Percentiles rank a stretch among this genome's conserved stretches.
phyloP scores from a whole-genome alignment of 2,797 vertebrate genomes.

The Alauda arvensis region DNA sequence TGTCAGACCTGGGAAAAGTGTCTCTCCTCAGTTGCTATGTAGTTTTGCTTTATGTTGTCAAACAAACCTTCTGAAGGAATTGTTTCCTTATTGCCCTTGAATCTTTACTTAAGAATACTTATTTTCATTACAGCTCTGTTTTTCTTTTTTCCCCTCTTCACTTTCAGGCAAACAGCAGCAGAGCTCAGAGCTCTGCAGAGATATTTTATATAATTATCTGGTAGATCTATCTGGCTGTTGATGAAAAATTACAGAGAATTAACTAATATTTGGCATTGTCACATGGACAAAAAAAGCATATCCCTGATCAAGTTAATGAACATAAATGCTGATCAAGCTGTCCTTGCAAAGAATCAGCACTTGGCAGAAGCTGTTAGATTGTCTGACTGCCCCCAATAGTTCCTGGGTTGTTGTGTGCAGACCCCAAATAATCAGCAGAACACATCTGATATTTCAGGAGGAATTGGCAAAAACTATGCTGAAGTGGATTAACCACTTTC shows the following conservation, averaged over 20 bases:
- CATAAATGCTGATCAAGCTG: not conserved
- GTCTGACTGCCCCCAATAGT: not conserved
- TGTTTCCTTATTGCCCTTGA: not conserved
- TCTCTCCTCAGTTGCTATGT: not conserved
- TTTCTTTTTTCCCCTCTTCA: not conserved
- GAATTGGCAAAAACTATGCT: not conserved
- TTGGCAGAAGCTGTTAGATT: not conserved
- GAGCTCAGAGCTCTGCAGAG: not conserved
- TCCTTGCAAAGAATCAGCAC: not conserved
- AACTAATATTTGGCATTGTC: not conserved
- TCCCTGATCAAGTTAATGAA: not conserved
- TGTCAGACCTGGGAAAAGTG: not conserved
- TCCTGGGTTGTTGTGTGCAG: not conserved
- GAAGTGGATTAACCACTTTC: not conserved
- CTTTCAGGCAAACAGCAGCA: not conserved
- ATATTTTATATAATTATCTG: not conserved
- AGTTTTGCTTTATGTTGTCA: slow-evolving; percentile 22
- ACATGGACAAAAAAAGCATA: not conserved
- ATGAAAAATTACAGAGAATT: not conserved
- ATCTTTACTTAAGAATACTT: not conserved
- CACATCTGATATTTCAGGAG: not conserved
- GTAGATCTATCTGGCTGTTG: not conserved
- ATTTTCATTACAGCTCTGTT: not conserved
- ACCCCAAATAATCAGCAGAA: not conserved
- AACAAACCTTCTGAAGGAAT: slow-evolving; percentile 6